Base-by-base conservation (phyloP, 2,888 invertebrate genomes). In the Nomada lathburiana region DNA sequence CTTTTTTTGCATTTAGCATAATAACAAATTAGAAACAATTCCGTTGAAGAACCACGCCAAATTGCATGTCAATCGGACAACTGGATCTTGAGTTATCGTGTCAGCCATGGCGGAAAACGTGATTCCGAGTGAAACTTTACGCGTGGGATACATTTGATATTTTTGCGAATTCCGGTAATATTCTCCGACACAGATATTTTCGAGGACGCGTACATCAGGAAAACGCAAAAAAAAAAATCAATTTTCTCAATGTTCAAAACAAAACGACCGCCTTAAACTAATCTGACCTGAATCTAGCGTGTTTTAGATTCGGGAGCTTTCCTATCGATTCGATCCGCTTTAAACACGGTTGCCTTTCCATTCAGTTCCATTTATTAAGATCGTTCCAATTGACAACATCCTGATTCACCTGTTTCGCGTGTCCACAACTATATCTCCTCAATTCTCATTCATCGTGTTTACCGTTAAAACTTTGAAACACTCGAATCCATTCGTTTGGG, bases 221-320 rank as follows among this genome's bases (percentile, higher is more conserved):
- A 36, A 7, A 36, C 7, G 36, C 36, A 7, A 36, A 1, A 7
- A 7, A 36, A 36, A 7, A 36, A 36, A 36, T 36, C 36, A 36
- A 36, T 36, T 7, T 36, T 36, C 7, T 7, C 36, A 36, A 0
- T 7, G 36, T 7, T 36, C 36, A 36, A 36, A 36, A 7, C 0
- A 36, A 36, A 36, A 36, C 7, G 36, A 7, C 36, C 36, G 36
- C 36, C 36, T 36, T 36, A 29, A 52, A 36, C 52, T 52, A 29
- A 69, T 69, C 68, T 57, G 68, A 69, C 68, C 69, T 44, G 57
- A n/a, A 57, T 69, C 26, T 23, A 26, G 18, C 44, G 44, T 26
- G 69, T 57, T 69, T 44, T 16, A 57, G 18, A 29, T 62, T 13
- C 53, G 16, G 11, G 20, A 23, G 36, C 44, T 47, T 57, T 57